These are phyloP conservation scores for Galemys pyrenaicus DNA, from an alignment of 2,113 vertebrate species.

Conservation along the genomic window DNA sequence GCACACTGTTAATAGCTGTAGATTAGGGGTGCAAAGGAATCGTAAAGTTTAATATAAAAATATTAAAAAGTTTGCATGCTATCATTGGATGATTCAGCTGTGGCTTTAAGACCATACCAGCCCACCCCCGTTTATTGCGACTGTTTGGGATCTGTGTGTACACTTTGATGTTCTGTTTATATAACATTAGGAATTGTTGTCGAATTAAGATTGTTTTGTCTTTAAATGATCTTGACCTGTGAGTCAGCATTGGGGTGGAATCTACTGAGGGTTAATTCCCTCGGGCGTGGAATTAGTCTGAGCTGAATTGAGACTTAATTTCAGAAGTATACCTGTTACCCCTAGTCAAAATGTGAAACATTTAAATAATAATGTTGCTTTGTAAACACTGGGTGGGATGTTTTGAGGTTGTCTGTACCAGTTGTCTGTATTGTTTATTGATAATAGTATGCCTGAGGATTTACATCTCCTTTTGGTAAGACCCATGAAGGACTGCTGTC, in stretches of 20 bases:
- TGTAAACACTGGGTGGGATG: not conserved
- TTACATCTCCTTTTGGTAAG: not conserved
- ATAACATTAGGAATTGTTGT: not conserved
- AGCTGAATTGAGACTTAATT: not conserved
- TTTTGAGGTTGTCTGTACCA: not conserved
- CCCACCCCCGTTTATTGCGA: not conserved
- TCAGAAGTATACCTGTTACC: not conserved
- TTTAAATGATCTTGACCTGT: not conserved
- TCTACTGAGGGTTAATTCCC: not conserved
- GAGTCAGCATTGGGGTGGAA: not conserved
- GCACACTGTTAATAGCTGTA: not conserved
- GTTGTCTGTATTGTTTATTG: not conserved
- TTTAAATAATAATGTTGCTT: not conserved
- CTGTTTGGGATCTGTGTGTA: not conserved
- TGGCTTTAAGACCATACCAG: not conserved
- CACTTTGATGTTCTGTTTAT: constrained; percentile 13
- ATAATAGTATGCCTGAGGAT: not conserved
- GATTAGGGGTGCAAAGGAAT: not conserved
- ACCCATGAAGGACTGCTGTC: not conserved
- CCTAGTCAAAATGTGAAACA: not conserved
- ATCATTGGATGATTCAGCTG: not conserved
- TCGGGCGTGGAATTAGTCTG: not conserved
- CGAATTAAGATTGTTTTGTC: constrained; percentile 17
- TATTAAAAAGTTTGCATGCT: not conserved
- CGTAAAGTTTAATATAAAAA: not conserved